Percentiles rank a stretch among this genome's conserved stretches.
Conservation (phyloP, 2,113 vertebrate species). For the crab-eating macaque (Macaca fascicularis) region DNA sequence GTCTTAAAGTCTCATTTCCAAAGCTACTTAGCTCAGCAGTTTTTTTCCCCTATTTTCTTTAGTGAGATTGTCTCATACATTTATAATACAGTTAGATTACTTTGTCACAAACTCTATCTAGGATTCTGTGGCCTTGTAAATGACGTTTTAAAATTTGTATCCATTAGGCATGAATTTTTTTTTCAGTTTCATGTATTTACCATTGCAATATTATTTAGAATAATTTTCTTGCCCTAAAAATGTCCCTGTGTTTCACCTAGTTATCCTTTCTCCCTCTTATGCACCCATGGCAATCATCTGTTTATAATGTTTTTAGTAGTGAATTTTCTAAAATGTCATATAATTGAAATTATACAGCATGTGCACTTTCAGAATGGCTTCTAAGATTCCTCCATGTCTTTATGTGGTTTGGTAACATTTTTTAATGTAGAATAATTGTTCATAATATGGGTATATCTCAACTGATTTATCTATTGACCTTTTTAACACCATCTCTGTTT, state of each 20-base stretch:
- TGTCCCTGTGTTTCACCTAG: background rate
- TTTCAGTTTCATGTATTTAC: background rate
- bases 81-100: too few species aligned
- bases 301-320: background rate
- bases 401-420: background rate
- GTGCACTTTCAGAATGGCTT: background rate
- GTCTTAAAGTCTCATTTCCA: background rate
- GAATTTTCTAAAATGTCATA: background rate
- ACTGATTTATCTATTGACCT: background rate
- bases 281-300: background rate
- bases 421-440: background rate
- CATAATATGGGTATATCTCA: background rate
- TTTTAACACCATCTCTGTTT: background rate
- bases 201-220: background rate
- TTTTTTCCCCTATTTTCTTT: background rate
- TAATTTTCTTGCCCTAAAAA: background rate
- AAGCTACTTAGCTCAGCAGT: background rate
- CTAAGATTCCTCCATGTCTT: background rate
- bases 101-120: background rate
- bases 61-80: background rate
- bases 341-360: background rate
- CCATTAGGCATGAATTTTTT: background rate
- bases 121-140: background rate
- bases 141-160: background rate
- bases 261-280: background rate